These are phyloP conservation scores for Sebastiscus tertius DNA, from an alignment of 2,797 vertebrate genomes.

Conservation along the genomic window DNA sequence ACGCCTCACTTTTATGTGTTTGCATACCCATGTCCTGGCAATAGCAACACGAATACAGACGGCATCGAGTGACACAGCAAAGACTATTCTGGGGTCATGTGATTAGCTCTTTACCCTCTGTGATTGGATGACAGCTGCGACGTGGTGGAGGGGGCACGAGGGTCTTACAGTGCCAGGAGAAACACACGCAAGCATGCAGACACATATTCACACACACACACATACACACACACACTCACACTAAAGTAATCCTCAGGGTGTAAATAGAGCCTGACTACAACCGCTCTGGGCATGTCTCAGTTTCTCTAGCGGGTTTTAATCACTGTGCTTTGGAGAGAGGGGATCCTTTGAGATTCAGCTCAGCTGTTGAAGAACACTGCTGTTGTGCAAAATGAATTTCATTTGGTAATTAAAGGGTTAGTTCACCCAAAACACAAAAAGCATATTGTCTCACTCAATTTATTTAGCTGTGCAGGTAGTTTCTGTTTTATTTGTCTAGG, in stretches of 20 bases:
- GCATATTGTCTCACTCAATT: neutral
- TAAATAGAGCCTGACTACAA: slow-evolving; percentile 67
- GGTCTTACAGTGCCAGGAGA: slow-evolving; percentile 57
- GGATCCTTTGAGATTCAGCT: slow-evolving; percentile 45
- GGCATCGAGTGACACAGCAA: slow-evolving; percentile 71
- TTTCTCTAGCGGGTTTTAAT: slow-evolving; percentile 69
- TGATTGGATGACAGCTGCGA: slow-evolving; percentile 71
- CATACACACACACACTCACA: slow-evolving; percentile 8
- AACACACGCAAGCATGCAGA: slow-evolving; percentile 52
- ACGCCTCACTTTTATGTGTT: slow-evolving; percentile 52
- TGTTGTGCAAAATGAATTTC: slow-evolving; percentile 19
- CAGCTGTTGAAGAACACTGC: slow-evolving; percentile 61
- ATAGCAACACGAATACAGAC: slow-evolving; percentile 60
- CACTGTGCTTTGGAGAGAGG: slow-evolving; percentile 35
- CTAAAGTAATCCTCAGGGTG: slow-evolving; percentile 59
- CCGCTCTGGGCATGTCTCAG: slow-evolving; percentile 67
- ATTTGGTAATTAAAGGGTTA: slow-evolving; percentile 24
- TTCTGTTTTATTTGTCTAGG: neutral
- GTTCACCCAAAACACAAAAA: neutral
- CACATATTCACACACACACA: slow-evolving; percentile 27
- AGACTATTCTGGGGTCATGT: slow-evolving; percentile 65
- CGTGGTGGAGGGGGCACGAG: slow-evolving; percentile 55
- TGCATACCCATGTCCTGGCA: slow-evolving; percentile 59
- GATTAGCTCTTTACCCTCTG: slow-evolving; percentile 61
- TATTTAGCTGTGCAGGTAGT: neutral